A percentile compares a stretch with the other conserved stretches of the same genome.
Evolutionary conservation across 2,113 vertebrate species (phyloP).

Genomic region (Tetrao urogallus): DNA sequence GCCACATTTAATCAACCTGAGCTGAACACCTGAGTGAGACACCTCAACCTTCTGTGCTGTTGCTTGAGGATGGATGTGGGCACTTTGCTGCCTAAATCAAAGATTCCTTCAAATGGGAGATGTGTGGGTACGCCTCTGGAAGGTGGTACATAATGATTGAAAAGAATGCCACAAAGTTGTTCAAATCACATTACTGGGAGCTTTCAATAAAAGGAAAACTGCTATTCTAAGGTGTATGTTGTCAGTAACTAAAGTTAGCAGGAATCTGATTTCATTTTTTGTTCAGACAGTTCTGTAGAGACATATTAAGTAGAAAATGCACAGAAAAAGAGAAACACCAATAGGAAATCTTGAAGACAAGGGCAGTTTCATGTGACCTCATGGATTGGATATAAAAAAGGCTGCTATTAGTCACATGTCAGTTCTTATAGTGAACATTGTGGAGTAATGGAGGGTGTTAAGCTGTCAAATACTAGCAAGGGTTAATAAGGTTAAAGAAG

Average conservation of each 20-base stretch:
- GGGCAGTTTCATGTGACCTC: conserved; percentile 82
- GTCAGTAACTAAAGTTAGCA: conserved; percentile 74
- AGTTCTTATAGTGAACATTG: conserved; percentile 79
- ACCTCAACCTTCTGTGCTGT: conserved; percentile 41
- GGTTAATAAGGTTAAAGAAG: conserved; percentile 88
- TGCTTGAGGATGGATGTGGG: conserved; percentile 40
- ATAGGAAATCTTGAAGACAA: conserved; percentile 77
- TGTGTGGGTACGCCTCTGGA: conserved; percentile 65
- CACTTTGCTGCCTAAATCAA: conserved; percentile 69
- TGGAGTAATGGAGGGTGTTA: conserved; percentile 84
- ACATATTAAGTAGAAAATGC: conserved; percentile 74
- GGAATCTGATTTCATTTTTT: conserved; percentile 76
- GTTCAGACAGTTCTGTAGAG: conserved; percentile 76
- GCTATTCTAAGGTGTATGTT: conserved; percentile 56
- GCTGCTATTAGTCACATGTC: conserved; percentile 84
- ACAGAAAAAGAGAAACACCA: conserved; percentile 74
- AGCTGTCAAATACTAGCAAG: conserved; percentile 84
- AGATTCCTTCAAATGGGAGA: conserved; percentile 49
- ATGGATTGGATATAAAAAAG: conserved; percentile 83
- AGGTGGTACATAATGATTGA: conserved; percentile 66
- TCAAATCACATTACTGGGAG: conserved; percentile 62
- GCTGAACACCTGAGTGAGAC: conserved; percentile 62
- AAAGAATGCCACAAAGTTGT: conserved; percentile 73
- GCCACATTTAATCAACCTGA: conserved; percentile 76
- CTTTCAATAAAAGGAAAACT: conserved; percentile 70